phyloP scores from a whole-genome alignment of 2,888 invertebrate genomes.

The Drosophila rubida region DNA sequence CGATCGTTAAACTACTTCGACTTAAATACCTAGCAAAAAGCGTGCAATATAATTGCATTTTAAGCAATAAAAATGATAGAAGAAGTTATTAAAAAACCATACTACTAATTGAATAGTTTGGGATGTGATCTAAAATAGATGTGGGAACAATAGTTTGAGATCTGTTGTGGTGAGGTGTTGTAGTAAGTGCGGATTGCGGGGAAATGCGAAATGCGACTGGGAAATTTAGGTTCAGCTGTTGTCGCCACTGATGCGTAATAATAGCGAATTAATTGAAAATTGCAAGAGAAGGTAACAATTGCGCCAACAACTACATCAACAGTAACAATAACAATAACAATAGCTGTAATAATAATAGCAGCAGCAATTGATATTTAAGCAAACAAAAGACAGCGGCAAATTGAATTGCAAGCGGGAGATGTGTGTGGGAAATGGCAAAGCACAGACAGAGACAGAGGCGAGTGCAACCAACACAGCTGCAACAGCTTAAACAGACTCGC shows the following conservation, averaged over 20 bases:
- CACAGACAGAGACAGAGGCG: conserved; percentile 7
- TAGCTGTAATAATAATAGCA: conserved; percentile 18
- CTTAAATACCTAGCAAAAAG: too few relatives aligned
- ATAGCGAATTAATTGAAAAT: conserved; percentile 25
- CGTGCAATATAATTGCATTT: too few relatives aligned
- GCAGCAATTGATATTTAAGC: conserved; percentile 41
- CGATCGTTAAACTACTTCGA: too few relatives aligned
- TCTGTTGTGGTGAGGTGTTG: too few relatives aligned
- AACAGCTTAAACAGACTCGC: conserved; percentile 13
- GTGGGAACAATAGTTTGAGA: neutral
- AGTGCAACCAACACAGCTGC: conserved; percentile 27
- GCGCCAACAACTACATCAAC: conserved; percentile 3
- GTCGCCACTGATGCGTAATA: conserved; percentile 32
- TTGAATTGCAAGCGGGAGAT: conserved; percentile 52
- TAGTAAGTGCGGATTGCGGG: too few relatives aligned
- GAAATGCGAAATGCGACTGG: too few relatives aligned
- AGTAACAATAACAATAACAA: conserved; percentile 12
- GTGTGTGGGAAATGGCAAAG: conserved; percentile 50
- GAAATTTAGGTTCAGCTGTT: neutral
- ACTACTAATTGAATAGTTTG: neutral
- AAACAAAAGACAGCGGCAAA: conserved; percentile 59
- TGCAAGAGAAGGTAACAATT: neutral
- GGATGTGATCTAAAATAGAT: neutral
- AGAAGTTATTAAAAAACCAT: too few relatives aligned
- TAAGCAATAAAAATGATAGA: too few relatives aligned